Evolutionary conservation across 2,888 invertebrate species (phyloP).

Genomic region (Seira ritae): DNA sequence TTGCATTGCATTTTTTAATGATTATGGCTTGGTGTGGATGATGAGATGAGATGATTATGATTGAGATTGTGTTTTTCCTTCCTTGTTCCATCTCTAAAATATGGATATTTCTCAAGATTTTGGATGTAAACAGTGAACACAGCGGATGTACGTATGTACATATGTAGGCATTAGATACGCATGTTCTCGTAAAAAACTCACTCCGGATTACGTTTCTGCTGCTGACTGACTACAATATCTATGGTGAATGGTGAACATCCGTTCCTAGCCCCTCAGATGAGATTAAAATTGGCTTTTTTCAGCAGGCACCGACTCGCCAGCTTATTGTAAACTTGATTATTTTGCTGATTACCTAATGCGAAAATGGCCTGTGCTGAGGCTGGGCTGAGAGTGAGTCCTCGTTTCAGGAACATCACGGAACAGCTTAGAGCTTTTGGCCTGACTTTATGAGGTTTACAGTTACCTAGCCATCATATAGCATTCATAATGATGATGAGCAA

Average conservation of each 20-base stretch:
- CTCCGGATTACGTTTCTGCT: neutral
- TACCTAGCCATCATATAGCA: neutral
- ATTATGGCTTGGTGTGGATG: conserved; percentile 40
- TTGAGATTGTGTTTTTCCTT: neutral
- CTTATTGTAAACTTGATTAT: no score
- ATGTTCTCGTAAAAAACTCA: neutral
- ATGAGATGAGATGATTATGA: conserved; percentile 17
- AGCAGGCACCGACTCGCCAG: no score
- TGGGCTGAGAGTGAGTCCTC: no score
- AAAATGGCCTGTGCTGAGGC: neutral
- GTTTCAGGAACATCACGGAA: neutral
- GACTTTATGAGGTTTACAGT: neutral
- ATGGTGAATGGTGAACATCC: neutral
- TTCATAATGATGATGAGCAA: neutral
- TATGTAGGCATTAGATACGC: neutral
- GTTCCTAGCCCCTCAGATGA: no score
- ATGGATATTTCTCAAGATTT: neutral
- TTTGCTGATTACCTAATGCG: neutral
- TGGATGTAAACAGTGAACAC: neutral
- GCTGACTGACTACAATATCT: no score
- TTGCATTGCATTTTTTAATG: conserved; percentile 49
- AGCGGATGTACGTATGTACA: neutral
- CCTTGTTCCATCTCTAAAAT: neutral
- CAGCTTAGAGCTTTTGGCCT: neutral
- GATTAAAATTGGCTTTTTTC: no score